phyloP scores from a whole-genome alignment of 2,888 invertebrate genomes.

The Andrena bicolor region DNA sequence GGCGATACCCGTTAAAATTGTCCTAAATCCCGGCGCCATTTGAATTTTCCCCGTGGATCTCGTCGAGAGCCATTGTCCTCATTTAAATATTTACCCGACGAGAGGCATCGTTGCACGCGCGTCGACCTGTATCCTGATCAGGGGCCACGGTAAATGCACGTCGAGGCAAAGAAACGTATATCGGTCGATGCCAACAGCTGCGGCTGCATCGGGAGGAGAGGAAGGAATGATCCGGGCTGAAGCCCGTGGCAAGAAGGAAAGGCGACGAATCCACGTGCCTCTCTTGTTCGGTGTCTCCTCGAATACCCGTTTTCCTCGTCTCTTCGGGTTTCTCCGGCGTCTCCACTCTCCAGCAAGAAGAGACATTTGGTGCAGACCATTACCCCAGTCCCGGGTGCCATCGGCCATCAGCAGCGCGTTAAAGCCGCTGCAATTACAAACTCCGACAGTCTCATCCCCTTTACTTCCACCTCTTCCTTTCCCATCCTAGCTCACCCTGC shows the following conservation, averaged over 20 bases:
- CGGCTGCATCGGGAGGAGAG: conserved; percentile 16
- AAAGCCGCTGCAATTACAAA: conserved; percentile 83
- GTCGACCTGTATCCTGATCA: conserved; percentile 55
- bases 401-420: conserved; percentile 83
- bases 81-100: conserved; percentile 51
- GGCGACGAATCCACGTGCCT: conserved; percentile 60
- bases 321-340: conserved; percentile 53
- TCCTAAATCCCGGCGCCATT: conserved; percentile 21
- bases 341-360: conserved; percentile 70
- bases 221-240: conserved; percentile 33
- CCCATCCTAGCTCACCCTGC: neutral
- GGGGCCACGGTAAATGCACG: neutral
- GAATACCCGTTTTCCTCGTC: conserved; percentile 62
- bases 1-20: neutral
- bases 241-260: conserved; percentile 43
- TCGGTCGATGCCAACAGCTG: conserved; percentile 61
- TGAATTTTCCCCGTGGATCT: conserved; percentile 22
- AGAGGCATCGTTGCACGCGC: conserved; percentile 48
- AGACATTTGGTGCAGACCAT: conserved; percentile 81
- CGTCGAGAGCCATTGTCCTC: conserved; percentile 28
- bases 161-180: conserved; percentile 48
- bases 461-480: conserved; percentile 62
- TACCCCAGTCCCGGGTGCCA: conserved; percentile 80
- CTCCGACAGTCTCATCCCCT: conserved; percentile 77
- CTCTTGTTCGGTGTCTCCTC: conserved; percentile 59